Evolutionary conservation across 2,797 vertebrate genomes (phyloP), one percentile per base, ranked within the genome.

Genomic region (Pelodytes ibericus): DNA sequence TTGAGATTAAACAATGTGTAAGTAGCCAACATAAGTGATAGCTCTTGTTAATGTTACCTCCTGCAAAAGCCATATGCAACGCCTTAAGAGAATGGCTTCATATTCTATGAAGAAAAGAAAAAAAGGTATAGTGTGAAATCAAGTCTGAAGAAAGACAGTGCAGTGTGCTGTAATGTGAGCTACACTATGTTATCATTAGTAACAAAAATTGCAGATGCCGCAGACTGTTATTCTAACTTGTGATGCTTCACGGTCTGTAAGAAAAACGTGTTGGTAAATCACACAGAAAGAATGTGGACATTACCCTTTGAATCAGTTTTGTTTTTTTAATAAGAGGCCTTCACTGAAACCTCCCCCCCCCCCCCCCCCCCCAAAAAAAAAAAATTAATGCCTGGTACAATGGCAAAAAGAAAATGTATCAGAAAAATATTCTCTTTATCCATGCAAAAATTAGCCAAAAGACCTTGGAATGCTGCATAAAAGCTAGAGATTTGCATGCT

Each of bases 1-100:
- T 87, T 85, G 71, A 85, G 83, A 87, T 90, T 89, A 91, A 88
- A 88, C 86, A 89, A 86, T 83, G 81, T 85, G 73, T 84, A 87
- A 87, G 86, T 89, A 90, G 89, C 82, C 82, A 80, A 87, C 56
- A 64, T 74, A 85, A 87, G 80, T 83, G 86, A 89, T 87, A 86
- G 83, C 72, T 84, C 78, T 87, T 86, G 82, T 74, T 86, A 84
- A 83, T 83, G 80, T 86, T 86, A 83, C 80, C 80, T 84, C 80
- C 81, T 79, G 80, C 30, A 83, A 82, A 53, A 29, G 0, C 56
- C 72, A 72, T 75, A 80, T 71, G 74, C 84, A 61, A 85, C 5
- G 20, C 5, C 0, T 78, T 18, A 62, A 57, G 30, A 84, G 66
- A 71, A 69, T 79, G 18, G 74, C 70, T 80, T 64, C 29, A 64